Evolutionary conservation across 2,888 invertebrate species (phyloP), one percentile per base, ranked within the genome.

Genomic region (Ptilodon capucinus): DNA sequence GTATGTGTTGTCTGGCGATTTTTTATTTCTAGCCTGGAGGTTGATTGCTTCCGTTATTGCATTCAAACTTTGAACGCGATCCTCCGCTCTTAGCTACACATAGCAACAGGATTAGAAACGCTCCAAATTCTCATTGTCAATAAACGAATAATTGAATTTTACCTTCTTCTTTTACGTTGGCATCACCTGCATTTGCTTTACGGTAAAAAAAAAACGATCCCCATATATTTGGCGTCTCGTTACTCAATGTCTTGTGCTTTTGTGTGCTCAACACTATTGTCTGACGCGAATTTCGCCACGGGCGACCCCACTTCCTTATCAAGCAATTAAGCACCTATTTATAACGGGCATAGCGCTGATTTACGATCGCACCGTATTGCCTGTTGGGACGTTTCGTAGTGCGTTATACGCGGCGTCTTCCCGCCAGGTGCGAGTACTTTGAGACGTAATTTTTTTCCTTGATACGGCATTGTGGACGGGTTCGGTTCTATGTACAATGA

Each of bases 61-160:
- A n/a, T 68, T 57, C 57, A 50, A 57, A 56, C 50, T 49, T 44
- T 56, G 57, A 60, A 60, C 51, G 48, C 60, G 57, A 54, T 68
- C 54, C 67, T 60, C 47, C 61, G 18, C 18, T 16, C 35, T 18
- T 18, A 7, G 54, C 63, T 60, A 62, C 68, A 67, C 76, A 64
- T 71, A 57, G 77, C 77, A 80, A 84, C 80, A 57, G 75, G 74
- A 78, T 83, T 79, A 72, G 73, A 69, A 73, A 70, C 79, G 80
- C 76, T 79, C 81, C 76, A 75, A 70, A 74, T 73, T 68, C 72
- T 48, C 62, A 75, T 80, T 82, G 74, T 86, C 83, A 84, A 84
- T 84, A 74, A 77, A 60, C 74, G 79, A 76, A 86, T 89, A 86
- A 90, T 90, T 90, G 84, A 86, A 86, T 84, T 79, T 76, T 73